These are phyloP conservation scores for Penaeus monodon DNA, from an alignment of 2,888 invertebrate genomes.

Conservation along the genomic window DNA sequence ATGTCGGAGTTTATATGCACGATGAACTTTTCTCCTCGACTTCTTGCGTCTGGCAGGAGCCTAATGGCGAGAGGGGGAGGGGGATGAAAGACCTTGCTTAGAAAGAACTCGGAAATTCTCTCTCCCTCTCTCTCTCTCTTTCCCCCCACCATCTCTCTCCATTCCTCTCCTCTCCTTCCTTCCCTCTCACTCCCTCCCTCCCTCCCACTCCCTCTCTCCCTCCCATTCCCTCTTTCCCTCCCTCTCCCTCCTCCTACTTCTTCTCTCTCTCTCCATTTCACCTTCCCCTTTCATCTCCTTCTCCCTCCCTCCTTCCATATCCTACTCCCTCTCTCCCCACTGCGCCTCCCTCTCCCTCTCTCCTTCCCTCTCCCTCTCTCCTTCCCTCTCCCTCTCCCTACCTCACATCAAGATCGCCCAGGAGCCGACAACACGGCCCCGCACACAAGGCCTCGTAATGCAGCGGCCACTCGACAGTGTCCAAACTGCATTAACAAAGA, in stretches of 20 bases:
- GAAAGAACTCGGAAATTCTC: not conserved
- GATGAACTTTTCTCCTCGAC: conserved; percentile 1
- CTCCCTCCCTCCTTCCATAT: not conserved
- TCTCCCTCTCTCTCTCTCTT: not conserved
- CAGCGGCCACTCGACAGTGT: too few species aligned
- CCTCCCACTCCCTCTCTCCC: not conserved
- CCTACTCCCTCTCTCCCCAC: not conserved
- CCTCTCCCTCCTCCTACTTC: not conserved
- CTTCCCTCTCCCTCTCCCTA: not conserved
- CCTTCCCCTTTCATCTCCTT: not conserved
- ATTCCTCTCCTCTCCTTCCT: too few species aligned
- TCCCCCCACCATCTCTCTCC: not conserved
- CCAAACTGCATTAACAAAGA: too few species aligned
- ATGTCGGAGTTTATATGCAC: not conserved
- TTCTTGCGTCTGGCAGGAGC: conserved; percentile 6
- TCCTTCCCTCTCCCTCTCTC: not conserved
- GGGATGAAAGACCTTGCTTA: not conserved
- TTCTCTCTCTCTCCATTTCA: not conserved
- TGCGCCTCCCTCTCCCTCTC: not conserved
- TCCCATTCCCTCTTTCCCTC: too few species aligned
- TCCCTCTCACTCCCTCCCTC: not conserved
- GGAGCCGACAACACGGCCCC: too few species aligned
- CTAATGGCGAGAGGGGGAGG: not conserved
- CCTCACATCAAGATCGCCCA: too few species aligned
- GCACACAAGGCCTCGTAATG: too few species aligned